These are phyloP conservation scores for Nestor notabilis DNA, from an alignment of 2,113 vertebrate genomes.

Conservation along the genomic window DNA sequence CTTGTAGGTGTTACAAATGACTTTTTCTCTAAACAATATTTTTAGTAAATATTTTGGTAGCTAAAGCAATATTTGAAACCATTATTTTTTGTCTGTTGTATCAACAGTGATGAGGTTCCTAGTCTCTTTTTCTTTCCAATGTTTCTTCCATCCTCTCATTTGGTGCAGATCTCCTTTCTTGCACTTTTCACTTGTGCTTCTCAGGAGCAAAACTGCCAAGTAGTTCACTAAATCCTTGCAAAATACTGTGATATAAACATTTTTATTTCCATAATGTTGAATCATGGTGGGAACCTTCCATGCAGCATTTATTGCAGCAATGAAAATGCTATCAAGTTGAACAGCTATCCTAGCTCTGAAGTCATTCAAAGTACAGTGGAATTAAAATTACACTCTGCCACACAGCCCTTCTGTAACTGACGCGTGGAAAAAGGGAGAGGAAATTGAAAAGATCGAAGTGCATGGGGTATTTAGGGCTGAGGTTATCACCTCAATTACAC, in stretches of 20 bases:
- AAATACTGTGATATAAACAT: not conserved
- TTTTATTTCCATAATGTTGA: not conserved
- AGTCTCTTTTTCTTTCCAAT: not conserved
- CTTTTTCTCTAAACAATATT: not conserved
- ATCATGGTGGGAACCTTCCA: not conserved
- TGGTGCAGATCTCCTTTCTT: not conserved
- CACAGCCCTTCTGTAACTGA: not conserved
- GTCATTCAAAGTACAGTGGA: not conserved
- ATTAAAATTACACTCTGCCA: slow-evolving; percentile 20
- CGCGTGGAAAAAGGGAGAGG: not conserved
- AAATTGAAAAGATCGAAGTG: slow-evolving; percentile 56
- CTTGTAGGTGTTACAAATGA: not conserved
- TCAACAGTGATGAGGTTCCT: not conserved
- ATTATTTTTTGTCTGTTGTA: not conserved
- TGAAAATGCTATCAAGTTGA: not conserved
- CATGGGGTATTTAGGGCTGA: slow-evolving; percentile 15
- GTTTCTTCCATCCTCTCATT: not conserved
- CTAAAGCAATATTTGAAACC: not conserved
- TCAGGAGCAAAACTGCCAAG: not conserved
- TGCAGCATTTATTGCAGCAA: not conserved
- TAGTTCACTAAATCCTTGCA: not conserved
- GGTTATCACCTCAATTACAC: slow-evolving; percentile 61
- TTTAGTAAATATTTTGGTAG: not conserved
- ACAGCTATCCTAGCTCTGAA: not conserved
- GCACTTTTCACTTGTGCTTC: not conserved